These are phyloP conservation scores for Rhopilema esculentum DNA, from an alignment of 30 jellyfish, hydroid and myxozoan species.

Conservation along the genomic window DNA sequence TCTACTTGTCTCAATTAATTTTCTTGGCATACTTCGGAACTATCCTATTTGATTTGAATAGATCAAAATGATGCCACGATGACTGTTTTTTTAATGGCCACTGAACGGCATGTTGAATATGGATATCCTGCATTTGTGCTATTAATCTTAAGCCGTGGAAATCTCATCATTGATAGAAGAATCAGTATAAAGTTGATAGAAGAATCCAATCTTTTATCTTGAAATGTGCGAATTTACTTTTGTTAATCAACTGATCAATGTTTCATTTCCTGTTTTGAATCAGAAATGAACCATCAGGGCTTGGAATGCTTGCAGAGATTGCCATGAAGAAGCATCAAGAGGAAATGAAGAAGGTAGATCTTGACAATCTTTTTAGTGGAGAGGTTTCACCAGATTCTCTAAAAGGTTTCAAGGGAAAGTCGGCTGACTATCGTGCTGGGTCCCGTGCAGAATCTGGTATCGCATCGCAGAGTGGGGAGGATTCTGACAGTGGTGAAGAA, in stretches of 20 bases:
- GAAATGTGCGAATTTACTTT: background rate
- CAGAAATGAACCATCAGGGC: conserved; percentile 47
- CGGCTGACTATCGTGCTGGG: conserved; percentile 23
- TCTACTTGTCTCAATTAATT: too few species aligned
- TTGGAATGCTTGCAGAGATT: conserved; percentile 71
- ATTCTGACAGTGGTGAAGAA: conserved; percentile 68
- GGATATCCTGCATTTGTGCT: too few species aligned
- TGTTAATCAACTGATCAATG: background rate
- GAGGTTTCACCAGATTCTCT: conserved; percentile 1
- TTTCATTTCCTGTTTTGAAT: background rate
- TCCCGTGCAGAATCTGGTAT: conserved; percentile 65
- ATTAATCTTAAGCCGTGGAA: too few species aligned
- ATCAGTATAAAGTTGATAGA: too few species aligned
- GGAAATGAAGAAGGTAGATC: conserved; percentile 24
- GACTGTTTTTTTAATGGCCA: too few species aligned
- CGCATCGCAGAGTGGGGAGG: conserved; percentile 67
- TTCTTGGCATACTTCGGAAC: too few species aligned
- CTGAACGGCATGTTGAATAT: too few species aligned
- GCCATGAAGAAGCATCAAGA: conserved; percentile 55
- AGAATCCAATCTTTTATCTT: too few species aligned
- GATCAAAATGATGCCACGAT: too few species aligned
- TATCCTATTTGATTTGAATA: too few species aligned
- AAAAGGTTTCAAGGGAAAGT: background rate
- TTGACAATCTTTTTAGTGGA: conserved; percentile 31
- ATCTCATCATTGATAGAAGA: too few species aligned